A percentile compares a stretch with the other conserved stretches of the same genome.
phyloP scores from a whole-genome alignment of 2,113 vertebrate species.

The Cynoglossus semilaevis region DNA sequence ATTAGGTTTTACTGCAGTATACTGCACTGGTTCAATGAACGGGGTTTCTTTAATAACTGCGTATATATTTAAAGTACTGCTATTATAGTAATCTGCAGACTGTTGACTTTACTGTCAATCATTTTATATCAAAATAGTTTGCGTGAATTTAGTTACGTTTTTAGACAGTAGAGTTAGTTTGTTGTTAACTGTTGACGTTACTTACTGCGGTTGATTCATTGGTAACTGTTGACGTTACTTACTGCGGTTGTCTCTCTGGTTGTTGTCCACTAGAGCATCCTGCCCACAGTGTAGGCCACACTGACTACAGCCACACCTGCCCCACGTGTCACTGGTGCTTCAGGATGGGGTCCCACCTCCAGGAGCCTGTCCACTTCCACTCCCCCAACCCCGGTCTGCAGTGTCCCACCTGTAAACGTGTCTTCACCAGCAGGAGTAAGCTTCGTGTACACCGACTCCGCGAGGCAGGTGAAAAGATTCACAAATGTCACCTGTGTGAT shows the following conservation, averaged over 20 bases:
- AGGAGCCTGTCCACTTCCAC: conserved; percentile 90
- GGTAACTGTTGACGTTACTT: too few relatives aligned
- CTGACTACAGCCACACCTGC: conserved; percentile 92
- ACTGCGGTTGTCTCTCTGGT: neutral
- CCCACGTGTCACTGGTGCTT: conserved; percentile 93
- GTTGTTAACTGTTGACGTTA: too few relatives aligned
- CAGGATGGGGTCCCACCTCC: conserved; percentile 91
- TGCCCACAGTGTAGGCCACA: conserved; percentile 76
- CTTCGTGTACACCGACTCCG: conserved; percentile 88
- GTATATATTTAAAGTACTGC: too few relatives aligned
- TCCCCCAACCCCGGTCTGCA: conserved; percentile 92
- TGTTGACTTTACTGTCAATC: too few relatives aligned
- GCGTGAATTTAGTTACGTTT: too few relatives aligned
- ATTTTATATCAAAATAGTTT: too few relatives aligned
- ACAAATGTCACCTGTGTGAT: conserved; percentile 85
- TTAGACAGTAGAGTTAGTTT: too few relatives aligned
- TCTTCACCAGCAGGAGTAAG: conserved; percentile 97
- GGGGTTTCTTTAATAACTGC: too few relatives aligned
- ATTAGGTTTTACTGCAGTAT: too few relatives aligned
- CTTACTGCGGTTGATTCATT: too few relatives aligned
- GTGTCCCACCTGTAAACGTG: conserved; percentile 89
- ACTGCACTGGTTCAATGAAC: too few relatives aligned
- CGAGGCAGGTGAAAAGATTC: conserved; percentile 85
- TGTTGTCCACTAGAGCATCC: conserved; percentile 68
- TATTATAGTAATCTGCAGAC: too few relatives aligned